A percentile compares a stretch with the other conserved stretches of the same genome.
phyloP scores from a whole-genome alignment of 2,797 vertebrate species.

The Centropyge bicolor region DNA sequence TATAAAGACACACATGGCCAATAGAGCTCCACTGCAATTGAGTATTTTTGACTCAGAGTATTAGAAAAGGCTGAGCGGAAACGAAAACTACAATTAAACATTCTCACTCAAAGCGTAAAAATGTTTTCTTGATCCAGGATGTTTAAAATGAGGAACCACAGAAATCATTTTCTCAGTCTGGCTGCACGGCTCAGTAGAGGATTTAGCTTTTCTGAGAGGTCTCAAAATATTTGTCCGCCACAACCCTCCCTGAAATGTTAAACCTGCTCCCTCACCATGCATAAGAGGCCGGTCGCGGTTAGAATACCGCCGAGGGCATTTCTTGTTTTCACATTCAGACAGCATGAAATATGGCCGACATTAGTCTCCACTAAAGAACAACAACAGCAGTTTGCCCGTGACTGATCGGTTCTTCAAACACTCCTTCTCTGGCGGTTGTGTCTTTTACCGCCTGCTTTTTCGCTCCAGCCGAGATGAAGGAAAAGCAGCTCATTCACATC shows the following conservation, averaged over 20 bases:
- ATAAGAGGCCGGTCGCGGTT: conserved; percentile 9
- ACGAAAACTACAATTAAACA: conserved; percentile 4
- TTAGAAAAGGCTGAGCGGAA: conserved; percentile 8
- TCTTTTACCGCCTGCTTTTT: conserved; percentile 24
- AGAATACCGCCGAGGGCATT: conserved; percentile 37
- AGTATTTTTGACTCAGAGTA: neutral
- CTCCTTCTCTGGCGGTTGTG: conserved; percentile 14
- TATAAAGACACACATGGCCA: neutral
- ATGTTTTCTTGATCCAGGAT: conserved; percentile 4
- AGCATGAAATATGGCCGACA: conserved; percentile 62
- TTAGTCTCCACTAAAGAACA: conserved; percentile 54
- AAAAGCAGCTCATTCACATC: conserved; percentile 26
- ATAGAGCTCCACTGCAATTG: neutral
- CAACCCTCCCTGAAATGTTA: conserved; percentile 36
- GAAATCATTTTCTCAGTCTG: conserved; percentile 32
- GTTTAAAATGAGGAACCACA: conserved; percentile 27
- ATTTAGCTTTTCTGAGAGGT: conserved; percentile 37
- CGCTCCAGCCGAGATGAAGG: conserved; percentile 8
- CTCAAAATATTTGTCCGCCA: conserved; percentile 45
- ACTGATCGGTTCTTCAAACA: conserved; percentile 51
- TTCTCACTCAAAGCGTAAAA: conserved; percentile 15
- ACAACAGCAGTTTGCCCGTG: conserved; percentile 42
- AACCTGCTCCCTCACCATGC: conserved; percentile 21
- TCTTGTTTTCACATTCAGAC: conserved; percentile 63
- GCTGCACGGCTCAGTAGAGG: conserved; percentile 16